Evolutionary conservation across 1,140 invertebrate genomes (phyloP), one percentile per base, ranked within the genome.

Genomic region (Gryon sp.): DNA sequence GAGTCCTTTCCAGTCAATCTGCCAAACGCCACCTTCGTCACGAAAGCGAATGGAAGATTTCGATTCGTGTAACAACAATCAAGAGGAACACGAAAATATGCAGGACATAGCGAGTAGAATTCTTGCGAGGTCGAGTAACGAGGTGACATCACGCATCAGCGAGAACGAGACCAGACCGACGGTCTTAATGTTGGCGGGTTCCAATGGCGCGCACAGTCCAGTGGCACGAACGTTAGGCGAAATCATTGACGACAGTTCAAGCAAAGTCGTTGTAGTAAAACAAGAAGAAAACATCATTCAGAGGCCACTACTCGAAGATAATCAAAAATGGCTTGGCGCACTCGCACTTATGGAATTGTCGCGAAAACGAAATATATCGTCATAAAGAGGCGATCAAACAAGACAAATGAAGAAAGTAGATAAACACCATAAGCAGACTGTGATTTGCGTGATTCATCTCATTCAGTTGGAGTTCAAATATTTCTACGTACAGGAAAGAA

Each of bases 261-360:
- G 65, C 1, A 84, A 86, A 60, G 78, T 84, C 20, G 57, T 85
- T 1, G 82, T 82, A 11, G 72, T 86, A 8, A 84, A 82, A 9
- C 82, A 86, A 28, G 82, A 87, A 40, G 77, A 87, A 5, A 81
- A 78, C 40, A 7, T 63, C 30, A 36, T 66, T 1, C 81, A 83
- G 11, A 50, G 82, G 45, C 81, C 83, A 6, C 48, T 83, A 12
- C 83, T 83, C 0, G 89, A 90, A 36, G 88, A 89, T 48, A 89
- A 89, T 78, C 89, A 92, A 28, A 90, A 91, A 70, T 90, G 90
- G 88, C 78, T 92, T 9, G 91, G 92, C 15, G 93, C 93, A 16
- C 87, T 94, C 68, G 93, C 93, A 20, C 84, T 94, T 0, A 92
- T 93, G 83, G 91, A 93, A 83, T 81, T 94, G 81, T 93, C 16